A percentile compares a stretch with the other conserved stretches of the same genome.
Conservation (phyloP, 1,140 invertebrate species). For the Gerris buenoi region DNA sequence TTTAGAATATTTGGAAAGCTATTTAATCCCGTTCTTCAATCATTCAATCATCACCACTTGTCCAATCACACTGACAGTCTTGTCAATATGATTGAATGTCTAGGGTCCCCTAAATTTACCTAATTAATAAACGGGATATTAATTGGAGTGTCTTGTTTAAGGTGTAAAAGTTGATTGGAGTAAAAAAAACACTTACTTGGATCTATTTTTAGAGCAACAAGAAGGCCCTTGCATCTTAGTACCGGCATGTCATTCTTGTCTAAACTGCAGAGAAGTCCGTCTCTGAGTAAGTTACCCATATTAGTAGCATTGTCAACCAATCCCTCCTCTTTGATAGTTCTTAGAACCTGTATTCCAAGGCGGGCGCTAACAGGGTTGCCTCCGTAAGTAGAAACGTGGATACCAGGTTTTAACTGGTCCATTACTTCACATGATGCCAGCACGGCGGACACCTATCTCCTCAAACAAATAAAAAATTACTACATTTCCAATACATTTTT, state of each 20-base stretch:
- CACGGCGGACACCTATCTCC: slow-evolving; percentile 67
- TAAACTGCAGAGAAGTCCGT: slow-evolving; percentile 51
- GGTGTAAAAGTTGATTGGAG: no score
- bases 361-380: slow-evolving; percentile 89
- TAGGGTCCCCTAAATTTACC: no score
- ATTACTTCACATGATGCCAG: slow-evolving; percentile 74
- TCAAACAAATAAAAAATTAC: no score
- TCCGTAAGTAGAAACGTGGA: slow-evolving; percentile 95
- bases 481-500: no score
- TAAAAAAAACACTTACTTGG: slow-evolving; percentile 5
- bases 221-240: slow-evolving; percentile 80
- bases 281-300: slow-evolving; percentile 62
- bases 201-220: slow-evolving; percentile 51
- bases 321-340: slow-evolving; percentile 74
- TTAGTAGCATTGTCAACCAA: slow-evolving; percentile 71
- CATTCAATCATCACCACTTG: no score
- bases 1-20: no score
- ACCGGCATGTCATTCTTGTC: slow-evolving; percentile 55
- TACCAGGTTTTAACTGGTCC: slow-evolving; percentile 80
- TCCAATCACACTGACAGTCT: no score
- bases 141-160: no score
- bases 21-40: no score
- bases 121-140: no score
- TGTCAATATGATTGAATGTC: no score
- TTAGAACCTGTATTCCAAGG: slow-evolving; percentile 61